Conservation (phyloP, 35 echinoderm and acorn worm species). For the Ptychodera flava region DNA sequence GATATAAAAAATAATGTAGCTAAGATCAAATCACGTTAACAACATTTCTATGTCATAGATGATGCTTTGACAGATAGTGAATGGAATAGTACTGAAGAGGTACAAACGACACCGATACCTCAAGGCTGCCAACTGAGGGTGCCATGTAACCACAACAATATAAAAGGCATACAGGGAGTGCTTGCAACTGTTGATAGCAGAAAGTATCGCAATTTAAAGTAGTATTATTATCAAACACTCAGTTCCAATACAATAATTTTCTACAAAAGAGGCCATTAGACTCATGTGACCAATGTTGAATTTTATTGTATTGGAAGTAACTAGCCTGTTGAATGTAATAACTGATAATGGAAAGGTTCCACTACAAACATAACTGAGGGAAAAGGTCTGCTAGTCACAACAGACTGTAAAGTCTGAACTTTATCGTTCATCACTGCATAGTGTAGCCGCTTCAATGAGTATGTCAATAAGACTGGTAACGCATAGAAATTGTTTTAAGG, state of each 20-base stretch:
- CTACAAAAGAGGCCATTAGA: not conserved
- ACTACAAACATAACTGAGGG: not conserved
- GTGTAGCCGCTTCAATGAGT: no score
- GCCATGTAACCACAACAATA: not conserved
- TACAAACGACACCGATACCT: not conserved
- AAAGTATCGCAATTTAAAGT: not conserved
- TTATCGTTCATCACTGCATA: not conserved
- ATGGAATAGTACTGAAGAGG: no score
- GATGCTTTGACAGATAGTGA: not conserved
- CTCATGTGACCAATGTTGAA: not conserved
- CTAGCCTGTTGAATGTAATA: no score
- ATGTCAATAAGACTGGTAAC: no score
- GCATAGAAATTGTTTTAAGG: no score
- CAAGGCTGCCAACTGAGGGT: not conserved
- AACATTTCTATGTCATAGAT: no score
- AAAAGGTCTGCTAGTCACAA: not conserved
- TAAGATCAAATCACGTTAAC: no score
- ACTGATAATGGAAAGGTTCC: no score
- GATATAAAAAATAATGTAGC: conserved; percentile 2
- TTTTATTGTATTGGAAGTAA: no score
- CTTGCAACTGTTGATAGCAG: not conserved
- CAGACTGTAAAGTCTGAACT: not conserved
- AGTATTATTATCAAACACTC: not conserved
- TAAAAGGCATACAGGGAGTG: not conserved
- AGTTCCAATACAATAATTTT: not conserved